Evolutionary conservation across 1,140 invertebrate genomes (phyloP), one percentile per base, ranked within the genome.

Genomic region (Drosophila triauraria): DNA sequence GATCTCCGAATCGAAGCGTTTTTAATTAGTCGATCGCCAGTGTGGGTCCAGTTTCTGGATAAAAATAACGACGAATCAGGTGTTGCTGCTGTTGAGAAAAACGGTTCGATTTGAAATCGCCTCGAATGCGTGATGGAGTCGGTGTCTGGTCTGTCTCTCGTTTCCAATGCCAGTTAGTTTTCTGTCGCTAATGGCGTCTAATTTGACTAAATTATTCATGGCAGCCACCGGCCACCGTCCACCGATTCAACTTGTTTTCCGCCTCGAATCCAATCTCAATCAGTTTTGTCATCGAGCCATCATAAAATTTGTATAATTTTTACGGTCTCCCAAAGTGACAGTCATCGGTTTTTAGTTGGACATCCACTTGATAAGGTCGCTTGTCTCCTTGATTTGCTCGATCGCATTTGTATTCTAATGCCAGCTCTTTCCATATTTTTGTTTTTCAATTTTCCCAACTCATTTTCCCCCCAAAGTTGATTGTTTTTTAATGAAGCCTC

Each of bases 301-400:
- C 85, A 90, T 88, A 88, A 88, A 88, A 88, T 88, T 88, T 88
- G 84, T 88, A 88, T 88, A 88, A 90, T 88, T 88, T 88, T 88
- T 88, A 90, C 74, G 78, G 77, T 84, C 75, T 59, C 47, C 71
- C 75, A 90, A 88, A 90, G 80, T 88, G 84, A 88, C 84, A 88
- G 50, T 84, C 77, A 84, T 90, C 50, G 42, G 50, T 82, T 70
- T 85, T 85, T 86, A 85, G 82, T 86, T 86, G 74, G 81, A 80
- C 61, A 82, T 78, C 47, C 63, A 60, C 57, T 62, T 48, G 51
- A 70, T 78, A 71, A 68, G 68, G 61, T 35, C 65, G 68, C 76
- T 82, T 82, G 68, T 80, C 47, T 64, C 84, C 76, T 88, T 87
- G 83, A 87, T 83, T 87, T 88, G 83, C 71, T 78, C 48, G 84